Evolutionary conservation across 2,888 invertebrate genomes (phyloP).

Genomic region (Tuta absoluta): DNA sequence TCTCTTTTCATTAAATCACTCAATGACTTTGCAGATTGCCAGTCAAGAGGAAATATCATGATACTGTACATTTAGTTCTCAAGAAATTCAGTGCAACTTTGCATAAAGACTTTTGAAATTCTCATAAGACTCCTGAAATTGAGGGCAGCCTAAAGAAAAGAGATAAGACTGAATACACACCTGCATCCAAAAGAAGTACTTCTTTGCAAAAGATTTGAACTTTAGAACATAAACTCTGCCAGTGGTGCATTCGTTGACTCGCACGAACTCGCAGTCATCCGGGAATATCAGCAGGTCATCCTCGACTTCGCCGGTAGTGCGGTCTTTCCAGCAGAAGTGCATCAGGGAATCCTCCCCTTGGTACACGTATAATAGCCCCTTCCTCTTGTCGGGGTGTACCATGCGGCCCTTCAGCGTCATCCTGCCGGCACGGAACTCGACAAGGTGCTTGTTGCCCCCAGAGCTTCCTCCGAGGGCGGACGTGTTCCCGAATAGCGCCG

Average conservation of each 20-base stretch:
- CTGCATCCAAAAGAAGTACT: conserved; percentile 99
- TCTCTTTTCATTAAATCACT: no score
- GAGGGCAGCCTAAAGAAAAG: not conserved
- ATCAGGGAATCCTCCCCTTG: conserved; percentile 98
- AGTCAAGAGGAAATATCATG: no score
- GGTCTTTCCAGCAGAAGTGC: conserved; percentile 99
- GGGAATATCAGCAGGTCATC: conserved; percentile 99
- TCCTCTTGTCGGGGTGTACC: conserved; percentile 96
- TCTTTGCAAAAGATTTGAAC: conserved; percentile 96
- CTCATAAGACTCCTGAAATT: no score
- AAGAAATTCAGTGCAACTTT: no score
- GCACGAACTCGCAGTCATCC: conserved; percentile 98
- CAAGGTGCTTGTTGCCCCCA: conserved; percentile 92
- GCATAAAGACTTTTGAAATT: no score
- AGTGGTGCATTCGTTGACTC: conserved; percentile 96
- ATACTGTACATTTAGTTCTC: no score
- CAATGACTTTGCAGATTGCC: no score
- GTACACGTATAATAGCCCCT: conserved; percentile 96
- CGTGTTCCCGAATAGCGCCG: conserved; percentile 88
- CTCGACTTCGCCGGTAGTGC: conserved; percentile 94
- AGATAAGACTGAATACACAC: conserved; percentile 62
- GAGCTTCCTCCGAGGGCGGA: conserved; percentile 89
- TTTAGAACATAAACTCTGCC: conserved; percentile 97
- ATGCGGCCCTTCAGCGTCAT: conserved; percentile 97
- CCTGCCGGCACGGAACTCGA: conserved; percentile 97